A percentile compares a stretch with the other conserved stretches of the same genome.
Conservation (phyloP, 2,113 vertebrate genomes). For the Podarcis cretensis region DNA sequence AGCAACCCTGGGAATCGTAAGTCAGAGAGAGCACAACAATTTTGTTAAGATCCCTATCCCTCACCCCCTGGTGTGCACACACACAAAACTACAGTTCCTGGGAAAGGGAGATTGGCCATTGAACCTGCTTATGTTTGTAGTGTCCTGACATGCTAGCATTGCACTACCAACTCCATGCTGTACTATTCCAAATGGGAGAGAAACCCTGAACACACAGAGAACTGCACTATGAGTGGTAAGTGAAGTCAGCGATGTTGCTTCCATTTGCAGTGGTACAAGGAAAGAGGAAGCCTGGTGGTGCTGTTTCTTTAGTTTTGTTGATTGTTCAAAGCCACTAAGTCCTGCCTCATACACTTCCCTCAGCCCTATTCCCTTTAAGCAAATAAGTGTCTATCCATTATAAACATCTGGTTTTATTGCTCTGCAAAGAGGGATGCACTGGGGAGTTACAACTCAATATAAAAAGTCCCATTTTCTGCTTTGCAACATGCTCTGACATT, state of each 20-base stretch:
- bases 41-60: not conserved
- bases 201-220: not conserved
- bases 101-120: not conserved
- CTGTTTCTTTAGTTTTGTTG: not conserved
- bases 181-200: not conserved
- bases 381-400: not conserved
- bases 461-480: conserved; percentile 7
- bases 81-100: not conserved
- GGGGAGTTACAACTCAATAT: not conserved
- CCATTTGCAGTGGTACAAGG: not conserved
- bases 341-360: not conserved
- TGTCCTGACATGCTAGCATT: not conserved
- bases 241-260: no score
- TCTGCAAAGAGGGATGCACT: not conserved
- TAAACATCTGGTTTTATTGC: not conserved
- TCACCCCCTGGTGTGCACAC: not conserved
- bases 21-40: not conserved
- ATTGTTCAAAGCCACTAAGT: not conserved
- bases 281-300: not conserved
- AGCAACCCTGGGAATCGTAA: not conserved
- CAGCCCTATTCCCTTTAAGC: not conserved
- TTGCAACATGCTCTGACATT: not conserved
- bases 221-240: not conserved
- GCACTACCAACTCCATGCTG: no score
- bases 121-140: not conserved